Evolutionary conservation across 2,797 vertebrate genomes (phyloP), one percentile per base, ranked within the genome.

Genomic region (Rhodeus uyekii): DNA sequence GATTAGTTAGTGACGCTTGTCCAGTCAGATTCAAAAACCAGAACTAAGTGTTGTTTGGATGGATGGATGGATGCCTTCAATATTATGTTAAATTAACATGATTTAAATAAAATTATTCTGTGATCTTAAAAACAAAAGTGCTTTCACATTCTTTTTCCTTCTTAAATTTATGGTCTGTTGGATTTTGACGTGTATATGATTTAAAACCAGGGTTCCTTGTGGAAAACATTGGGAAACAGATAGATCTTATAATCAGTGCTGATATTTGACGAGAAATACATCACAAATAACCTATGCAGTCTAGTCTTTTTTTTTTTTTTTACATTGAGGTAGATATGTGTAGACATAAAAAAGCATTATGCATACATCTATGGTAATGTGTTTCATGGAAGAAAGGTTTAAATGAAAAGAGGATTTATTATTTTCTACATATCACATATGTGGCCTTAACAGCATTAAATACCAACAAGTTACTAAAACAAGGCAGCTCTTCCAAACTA

Each of bases 331-430:
- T 79, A 88, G 80, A 92, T 89, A 81, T 88, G 64, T 83, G 80
- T 89, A 90, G 91, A 90, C 85, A 85, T 85, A 84, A 87, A 81
- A 86, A 91, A 90, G 79, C 85, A 91, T 92, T 89, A 91, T 92
- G 88, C 88, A 92, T 91, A 68, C 13, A 39, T 76, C 34, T 65
- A 32, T 55, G 63, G 18, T 67, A 53, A 67, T 82, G 5, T 44
- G 18, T 63, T 76, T 55, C 50, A 34, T 7, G 13, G 38, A 53
- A 80, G 48, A 58, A 29, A 44, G 24, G 77, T 69, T 79, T 69
- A 44, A n/a, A 22, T 60, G 19, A 29, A 58, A 27, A 69, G 48
- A 44, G n/a, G n/a, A 58, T 5, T 16, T 29, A 71, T 71, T 71
- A 1, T 60, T 32, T 71, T 58, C 19, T 32, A 2, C 29, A 53